Evolutionary conservation across 2,113 vertebrate genomes (phyloP).

Genomic region (Pteronura brasiliensis): DNA sequence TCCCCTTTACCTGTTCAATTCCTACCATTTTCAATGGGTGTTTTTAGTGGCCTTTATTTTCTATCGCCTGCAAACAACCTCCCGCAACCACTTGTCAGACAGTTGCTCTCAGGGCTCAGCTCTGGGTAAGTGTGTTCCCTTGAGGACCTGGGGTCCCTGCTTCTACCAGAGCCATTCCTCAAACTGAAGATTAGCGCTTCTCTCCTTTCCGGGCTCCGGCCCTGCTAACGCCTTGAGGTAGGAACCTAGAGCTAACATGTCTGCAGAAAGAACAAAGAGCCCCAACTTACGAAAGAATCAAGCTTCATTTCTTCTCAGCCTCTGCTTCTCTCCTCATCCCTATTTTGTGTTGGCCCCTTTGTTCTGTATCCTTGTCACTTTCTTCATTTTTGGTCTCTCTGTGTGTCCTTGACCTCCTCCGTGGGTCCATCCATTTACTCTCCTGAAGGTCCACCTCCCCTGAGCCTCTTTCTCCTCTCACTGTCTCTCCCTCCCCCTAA

Average conservation of each 20-base stretch:
- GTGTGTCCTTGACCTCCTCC: background rate
- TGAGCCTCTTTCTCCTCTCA: background rate
- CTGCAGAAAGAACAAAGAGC: background rate
- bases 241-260: background rate
- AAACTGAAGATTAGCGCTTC: background rate
- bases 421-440: background rate
- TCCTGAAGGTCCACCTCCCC: background rate
- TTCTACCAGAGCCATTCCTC: background rate
- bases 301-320: background rate
- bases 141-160: background rate
- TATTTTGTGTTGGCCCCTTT: background rate
- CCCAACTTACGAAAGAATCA: background rate
- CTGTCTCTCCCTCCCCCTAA: background rate
- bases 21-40: background rate
- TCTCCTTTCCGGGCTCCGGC: background rate
- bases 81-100: background rate
- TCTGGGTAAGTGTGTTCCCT: background rate
- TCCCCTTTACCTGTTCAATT: background rate
- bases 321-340: background rate
- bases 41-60: background rate
- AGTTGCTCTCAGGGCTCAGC: background rate
- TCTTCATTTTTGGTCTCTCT: background rate
- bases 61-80: background rate
- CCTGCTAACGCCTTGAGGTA: background rate
- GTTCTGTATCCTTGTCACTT: background rate